A percentile compares a stretch with the other conserved stretches of the same genome.
These are phyloP conservation scores for Pristionchus entomophagus DNA, from an alignment of 2,888 invertebrate species.

Conservation along the genomic window DNA sequence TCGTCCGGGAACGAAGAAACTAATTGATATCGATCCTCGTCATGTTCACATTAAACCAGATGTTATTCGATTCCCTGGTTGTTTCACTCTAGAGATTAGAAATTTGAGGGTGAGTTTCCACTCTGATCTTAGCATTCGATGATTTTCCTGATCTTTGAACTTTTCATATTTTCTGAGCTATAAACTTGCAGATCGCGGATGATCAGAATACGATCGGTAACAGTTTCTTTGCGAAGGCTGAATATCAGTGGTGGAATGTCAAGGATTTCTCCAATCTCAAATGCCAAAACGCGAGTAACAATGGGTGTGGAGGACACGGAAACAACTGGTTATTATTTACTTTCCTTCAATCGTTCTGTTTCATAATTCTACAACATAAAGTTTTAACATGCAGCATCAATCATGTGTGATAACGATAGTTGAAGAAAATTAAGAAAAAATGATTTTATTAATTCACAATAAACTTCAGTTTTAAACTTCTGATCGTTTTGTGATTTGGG, in stretches of 20 bases:
- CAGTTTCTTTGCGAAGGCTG: constrained; percentile 75
- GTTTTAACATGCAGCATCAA: not conserved
- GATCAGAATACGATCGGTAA: constrained; percentile 68
- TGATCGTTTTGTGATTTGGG: not conserved
- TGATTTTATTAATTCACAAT: too few relatives aligned
- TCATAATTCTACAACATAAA: too few relatives aligned
- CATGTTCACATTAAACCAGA: constrained; percentile 74
- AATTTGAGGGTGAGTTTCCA: constrained; percentile 62
- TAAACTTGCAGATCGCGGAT: constrained; percentile 61
- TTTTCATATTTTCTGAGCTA: not conserved
- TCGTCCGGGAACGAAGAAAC: constrained; percentile 68
- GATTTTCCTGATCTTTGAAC: not conserved
- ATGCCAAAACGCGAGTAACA: constrained; percentile 73
- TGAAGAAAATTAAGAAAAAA: too few relatives aligned
- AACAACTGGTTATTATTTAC: constrained; percentile 71
- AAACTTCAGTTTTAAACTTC: not conserved
- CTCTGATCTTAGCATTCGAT: not conserved
- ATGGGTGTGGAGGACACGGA: constrained; percentile 75
- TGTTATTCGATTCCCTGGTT: constrained; percentile 74
- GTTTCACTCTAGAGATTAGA: constrained; percentile 74
- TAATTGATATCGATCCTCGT: constrained; percentile 71
- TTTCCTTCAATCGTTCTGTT: too few relatives aligned
- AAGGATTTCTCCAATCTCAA: constrained; percentile 73
- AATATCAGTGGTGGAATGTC: constrained; percentile 76
- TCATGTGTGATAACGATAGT: not conserved